phyloP scores from a whole-genome alignment of 2,113 vertebrate species.

The Lasiurus borealis region DNA sequence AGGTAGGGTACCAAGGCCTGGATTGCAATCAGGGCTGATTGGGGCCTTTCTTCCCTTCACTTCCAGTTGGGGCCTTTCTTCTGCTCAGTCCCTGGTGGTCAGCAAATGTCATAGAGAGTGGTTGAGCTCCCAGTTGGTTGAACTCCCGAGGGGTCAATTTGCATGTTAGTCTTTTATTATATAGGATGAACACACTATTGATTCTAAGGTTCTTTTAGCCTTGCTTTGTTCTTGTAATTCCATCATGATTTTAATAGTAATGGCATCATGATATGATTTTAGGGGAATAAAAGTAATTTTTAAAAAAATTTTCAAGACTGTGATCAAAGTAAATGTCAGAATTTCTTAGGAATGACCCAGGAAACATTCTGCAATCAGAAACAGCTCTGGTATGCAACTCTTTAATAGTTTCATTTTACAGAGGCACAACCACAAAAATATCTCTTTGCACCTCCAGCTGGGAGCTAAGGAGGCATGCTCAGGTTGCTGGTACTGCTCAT shows the following conservation, averaged over 20 bases:
- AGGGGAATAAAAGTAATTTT: neutral
- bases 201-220: neutral
- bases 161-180: no score
- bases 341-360: neutral
- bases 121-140: no score
- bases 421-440: neutral
- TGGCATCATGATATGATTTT: neutral
- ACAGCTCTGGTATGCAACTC: neutral
- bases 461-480: neutral
- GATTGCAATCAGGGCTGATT: no score
- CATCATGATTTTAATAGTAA: neutral
- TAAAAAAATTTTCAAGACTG: neutral
- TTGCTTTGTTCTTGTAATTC: constrained; percentile 46
- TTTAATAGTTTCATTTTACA: constrained; percentile 4
- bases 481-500: neutral
- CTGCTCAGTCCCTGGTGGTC: no score
- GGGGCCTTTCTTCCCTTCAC: no score
- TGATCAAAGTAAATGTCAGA: neutral
- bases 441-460: neutral
- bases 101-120: rapidly evolving
- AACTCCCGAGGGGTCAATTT: no score
- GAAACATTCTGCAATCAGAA: constrained; percentile 8
- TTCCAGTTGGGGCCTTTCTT: no score
- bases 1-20: no score
- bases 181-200: neutral